These are phyloP conservation scores for Mnemiopsis leidyi DNA, from an alignment of 37 sponge, comb jelly and placozoan species.

Conservation along the genomic window DNA sequence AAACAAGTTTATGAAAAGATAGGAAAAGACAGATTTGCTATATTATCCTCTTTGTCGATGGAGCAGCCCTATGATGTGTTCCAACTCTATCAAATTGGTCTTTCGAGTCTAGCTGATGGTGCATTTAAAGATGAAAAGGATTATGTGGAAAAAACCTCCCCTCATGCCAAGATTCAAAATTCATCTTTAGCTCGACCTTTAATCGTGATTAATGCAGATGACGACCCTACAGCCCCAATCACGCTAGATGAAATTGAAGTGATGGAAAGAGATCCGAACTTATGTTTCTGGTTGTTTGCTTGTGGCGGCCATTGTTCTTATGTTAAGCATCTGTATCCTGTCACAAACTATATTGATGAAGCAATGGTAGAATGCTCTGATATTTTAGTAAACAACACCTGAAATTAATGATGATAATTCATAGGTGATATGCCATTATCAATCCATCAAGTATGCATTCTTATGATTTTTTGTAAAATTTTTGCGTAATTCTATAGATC, in stretches of 20 bases:
- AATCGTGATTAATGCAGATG: background rate
- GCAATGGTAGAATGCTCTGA: background rate
- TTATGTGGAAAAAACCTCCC: background rate
- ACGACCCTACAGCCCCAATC: background rate
- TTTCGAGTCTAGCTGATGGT: background rate
- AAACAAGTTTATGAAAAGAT: background rate
- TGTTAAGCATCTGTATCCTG: background rate
- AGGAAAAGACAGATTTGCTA: background rate
- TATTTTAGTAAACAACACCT: background rate
- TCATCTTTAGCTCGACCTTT: background rate
- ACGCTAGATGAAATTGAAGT: background rate
- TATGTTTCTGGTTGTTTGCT: background rate
- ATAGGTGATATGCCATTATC: too few species aligned
- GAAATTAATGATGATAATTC: too few species aligned
- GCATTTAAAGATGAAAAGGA: background rate
- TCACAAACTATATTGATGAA: conserved; percentile 15
- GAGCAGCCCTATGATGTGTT: background rate
- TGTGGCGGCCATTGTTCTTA: conserved; percentile 1
- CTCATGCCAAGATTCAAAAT: background rate
- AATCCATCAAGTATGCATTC: too few species aligned
- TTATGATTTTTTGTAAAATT: too few species aligned
- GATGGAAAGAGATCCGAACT: conserved; percentile 15
- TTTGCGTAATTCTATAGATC: too few species aligned
- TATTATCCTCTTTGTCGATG: background rate
- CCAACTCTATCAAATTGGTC: background rate